phyloP scores from a whole-genome alignment of 2,888 invertebrate species.

The Disparrhopalites patrizii region DNA sequence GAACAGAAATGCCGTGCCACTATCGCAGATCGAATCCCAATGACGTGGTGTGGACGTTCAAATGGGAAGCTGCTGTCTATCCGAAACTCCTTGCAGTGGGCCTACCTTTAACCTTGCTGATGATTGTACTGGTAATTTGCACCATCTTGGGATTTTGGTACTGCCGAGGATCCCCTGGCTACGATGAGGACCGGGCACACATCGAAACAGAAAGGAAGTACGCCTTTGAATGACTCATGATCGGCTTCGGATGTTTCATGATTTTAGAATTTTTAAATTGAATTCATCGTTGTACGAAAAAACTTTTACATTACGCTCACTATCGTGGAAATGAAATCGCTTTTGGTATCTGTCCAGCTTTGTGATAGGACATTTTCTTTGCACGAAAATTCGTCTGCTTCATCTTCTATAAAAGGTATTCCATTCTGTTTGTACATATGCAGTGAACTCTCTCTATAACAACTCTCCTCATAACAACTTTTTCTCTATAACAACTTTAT shows the following conservation, averaged over 20 bases:
- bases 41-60: background rate
- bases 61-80: conserved; percentile 7
- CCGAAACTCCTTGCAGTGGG: conserved; percentile 8
- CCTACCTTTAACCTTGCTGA: background rate
- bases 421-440: no score
- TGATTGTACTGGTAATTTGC: background rate
- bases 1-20: background rate
- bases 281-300: background rate
- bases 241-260: background rate
- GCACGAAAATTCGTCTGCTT: no score
- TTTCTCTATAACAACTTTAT: no score
- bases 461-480: no score
- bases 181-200: background rate
- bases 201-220: conserved; percentile 16
- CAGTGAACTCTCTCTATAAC: no score
- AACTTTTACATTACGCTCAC: background rate
- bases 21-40: background rate
- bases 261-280: background rate
- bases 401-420: no score
- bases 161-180: conserved; percentile 6
- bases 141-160: conserved; percentile 18
- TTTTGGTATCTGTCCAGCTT: no score
- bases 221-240: conserved; percentile 13
- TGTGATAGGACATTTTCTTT: no score
- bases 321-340: no score